phyloP scores from a whole-genome alignment of 2,797 vertebrate genomes.

The Sebastiscus albofasciatus region DNA sequence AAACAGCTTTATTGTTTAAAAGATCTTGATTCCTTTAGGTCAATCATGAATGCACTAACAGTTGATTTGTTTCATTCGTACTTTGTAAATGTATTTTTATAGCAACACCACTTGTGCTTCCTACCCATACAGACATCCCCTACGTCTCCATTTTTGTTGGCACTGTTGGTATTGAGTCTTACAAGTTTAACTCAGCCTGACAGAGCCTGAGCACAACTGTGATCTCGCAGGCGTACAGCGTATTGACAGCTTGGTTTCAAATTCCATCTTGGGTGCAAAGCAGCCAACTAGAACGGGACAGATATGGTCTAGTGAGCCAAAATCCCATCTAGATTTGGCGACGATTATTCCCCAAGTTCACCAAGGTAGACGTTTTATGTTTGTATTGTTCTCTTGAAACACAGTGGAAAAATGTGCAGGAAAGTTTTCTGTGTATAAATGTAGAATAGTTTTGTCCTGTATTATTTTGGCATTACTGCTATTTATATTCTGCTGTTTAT shows the following conservation, averaged over 20 bases:
- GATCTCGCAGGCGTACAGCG: constrained; percentile 22
- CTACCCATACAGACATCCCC: background rate
- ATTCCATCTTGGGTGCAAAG: constrained; percentile 53
- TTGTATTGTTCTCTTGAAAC: constrained; percentile 19
- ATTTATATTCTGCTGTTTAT: background rate
- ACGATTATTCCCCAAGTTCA: constrained; percentile 32
- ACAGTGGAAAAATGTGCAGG: background rate
- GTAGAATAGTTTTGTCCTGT: background rate
- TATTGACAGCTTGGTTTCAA: constrained; percentile 59
- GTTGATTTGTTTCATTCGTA: background rate
- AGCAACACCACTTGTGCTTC: background rate
- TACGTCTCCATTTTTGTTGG: constrained; percentile 22
- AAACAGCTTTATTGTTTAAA: background rate
- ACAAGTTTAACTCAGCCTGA: constrained; percentile 34
- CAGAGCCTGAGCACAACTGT: constrained; percentile 39
- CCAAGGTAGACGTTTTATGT: constrained; percentile 11
- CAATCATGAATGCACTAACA: background rate
- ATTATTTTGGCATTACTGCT: background rate
- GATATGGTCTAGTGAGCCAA: constrained; percentile 44
- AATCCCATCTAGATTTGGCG: constrained; percentile 45
- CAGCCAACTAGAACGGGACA: constrained; percentile 51
- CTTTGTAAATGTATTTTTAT: constrained; percentile 1
- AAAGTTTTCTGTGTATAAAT: constrained; percentile 2
- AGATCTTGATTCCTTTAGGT: background rate
- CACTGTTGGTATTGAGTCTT: constrained; percentile 35